Conservation (phyloP, 2,797 vertebrate species). For the Poeciliopsis turneri region DNA sequence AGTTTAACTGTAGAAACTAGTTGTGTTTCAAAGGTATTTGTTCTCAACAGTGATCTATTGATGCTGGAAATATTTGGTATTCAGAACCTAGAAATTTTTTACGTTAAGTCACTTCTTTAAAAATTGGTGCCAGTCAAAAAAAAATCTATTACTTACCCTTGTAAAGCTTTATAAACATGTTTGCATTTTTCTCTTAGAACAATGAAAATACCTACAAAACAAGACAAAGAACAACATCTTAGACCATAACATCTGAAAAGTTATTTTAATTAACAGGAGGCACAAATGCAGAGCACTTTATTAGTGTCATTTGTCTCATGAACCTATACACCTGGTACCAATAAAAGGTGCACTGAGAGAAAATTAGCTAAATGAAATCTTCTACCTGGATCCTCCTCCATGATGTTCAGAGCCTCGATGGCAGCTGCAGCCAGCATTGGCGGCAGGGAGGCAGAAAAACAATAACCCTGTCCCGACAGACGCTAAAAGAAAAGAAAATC, state of each 20-base stretch:
- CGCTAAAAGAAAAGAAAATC: constrained; percentile 72
- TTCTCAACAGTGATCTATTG: neutral
- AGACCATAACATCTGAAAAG: neutral
- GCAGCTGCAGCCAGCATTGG: constrained; percentile 94
- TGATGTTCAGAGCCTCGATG: constrained; percentile 94
- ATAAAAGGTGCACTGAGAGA: neutral
- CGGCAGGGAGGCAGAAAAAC: constrained; percentile 95
- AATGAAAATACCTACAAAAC: constrained; percentile 86
- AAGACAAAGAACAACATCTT: neutral
- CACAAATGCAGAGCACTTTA: neutral
- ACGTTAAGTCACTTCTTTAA: neutral
- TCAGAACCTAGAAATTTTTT: neutral
- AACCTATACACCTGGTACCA: neutral
- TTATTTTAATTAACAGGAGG: neutral
- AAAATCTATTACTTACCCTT: constrained; percentile 81
- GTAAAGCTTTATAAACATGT: constrained; percentile 85
- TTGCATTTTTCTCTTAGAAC: constrained; percentile 87
- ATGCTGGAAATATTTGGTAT: neutral
- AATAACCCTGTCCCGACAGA: constrained; percentile 96
- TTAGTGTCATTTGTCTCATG: neutral
- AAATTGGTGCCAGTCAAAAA: neutral
- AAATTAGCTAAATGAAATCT: neutral
- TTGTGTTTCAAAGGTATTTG: neutral
- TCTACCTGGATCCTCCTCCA: constrained; percentile 96
- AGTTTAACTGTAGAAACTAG: neutral